Evolutionary conservation across 2,113 vertebrate species (phyloP).

Genomic region (Arizona elegans): DNA sequence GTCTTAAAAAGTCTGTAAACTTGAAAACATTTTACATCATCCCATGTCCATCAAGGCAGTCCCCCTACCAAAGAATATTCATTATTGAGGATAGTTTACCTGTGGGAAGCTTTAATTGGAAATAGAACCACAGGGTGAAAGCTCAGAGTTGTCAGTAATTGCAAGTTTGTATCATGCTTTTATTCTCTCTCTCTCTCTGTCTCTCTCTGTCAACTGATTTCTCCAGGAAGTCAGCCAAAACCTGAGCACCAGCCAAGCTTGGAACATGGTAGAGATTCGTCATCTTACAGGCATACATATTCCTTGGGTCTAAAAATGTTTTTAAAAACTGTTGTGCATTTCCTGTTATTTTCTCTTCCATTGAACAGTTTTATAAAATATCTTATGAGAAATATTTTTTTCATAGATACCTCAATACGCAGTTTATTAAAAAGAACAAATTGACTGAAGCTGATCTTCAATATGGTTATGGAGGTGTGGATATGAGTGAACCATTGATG

Average conservation of each 20-base stretch:
- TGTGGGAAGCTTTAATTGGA: neutral
- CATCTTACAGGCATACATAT: neutral
- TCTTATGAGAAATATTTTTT: neutral
- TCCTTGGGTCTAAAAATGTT: neutral
- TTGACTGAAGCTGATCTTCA: slow-evolving; percentile 97
- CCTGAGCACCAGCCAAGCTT: neutral
- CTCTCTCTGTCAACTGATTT: neutral
- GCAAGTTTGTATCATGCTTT: neutral
- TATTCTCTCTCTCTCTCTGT: neutral
- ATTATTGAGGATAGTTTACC: neutral
- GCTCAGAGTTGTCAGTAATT: neutral
- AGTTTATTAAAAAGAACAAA: slow-evolving; percentile 62
- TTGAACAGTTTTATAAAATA: neutral
- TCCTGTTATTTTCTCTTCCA: neutral
- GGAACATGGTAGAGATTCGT: neutral
- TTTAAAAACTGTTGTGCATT: neutral
- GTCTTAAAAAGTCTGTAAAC: neutral
- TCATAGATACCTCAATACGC: neutral
- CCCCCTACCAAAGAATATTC: neutral
- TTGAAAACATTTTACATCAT: neutral
- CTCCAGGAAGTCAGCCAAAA: neutral
- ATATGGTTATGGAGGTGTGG: slow-evolving; percentile 95
- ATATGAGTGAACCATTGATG: slow-evolving; percentile 98
- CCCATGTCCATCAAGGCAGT: neutral
- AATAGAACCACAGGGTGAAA: neutral